These are phyloP conservation scores for Sebastes itinus DNA, from an alignment of 2,797 vertebrate species.

Conservation along the genomic window DNA sequence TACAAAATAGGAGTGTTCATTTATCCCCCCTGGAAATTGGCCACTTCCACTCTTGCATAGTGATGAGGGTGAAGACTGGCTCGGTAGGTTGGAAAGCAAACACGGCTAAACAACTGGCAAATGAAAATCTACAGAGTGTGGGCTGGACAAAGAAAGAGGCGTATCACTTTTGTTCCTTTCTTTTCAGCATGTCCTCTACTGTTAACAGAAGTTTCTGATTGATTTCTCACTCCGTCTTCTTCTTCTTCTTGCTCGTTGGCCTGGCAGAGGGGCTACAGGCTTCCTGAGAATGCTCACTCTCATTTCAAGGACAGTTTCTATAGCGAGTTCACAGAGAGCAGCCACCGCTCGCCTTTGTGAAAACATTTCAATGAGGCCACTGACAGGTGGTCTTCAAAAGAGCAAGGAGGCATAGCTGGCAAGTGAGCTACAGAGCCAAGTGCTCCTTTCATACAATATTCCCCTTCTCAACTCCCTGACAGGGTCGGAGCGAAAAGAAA, in stretches of 20 bases:
- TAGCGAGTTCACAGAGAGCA: slow-evolving; percentile 45
- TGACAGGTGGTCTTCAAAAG: slow-evolving; percentile 75
- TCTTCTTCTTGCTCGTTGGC: slow-evolving; percentile 42
- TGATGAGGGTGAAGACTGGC: slow-evolving; percentile 30
- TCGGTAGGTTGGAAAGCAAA: slow-evolving; percentile 27
- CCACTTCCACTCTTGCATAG: slow-evolving; percentile 31
- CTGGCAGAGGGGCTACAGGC: slow-evolving; percentile 46
- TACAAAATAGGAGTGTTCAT: slow-evolving; percentile 19
- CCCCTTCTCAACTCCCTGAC: slow-evolving; percentile 47
- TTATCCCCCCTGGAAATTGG: slow-evolving; percentile 33
- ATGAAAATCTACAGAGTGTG: slow-evolving; percentile 3
- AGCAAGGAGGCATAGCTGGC: slow-evolving; percentile 60
- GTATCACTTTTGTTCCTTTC: slow-evolving; percentile 15
- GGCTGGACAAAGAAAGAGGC: neutral
- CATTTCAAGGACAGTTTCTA: slow-evolving; percentile 66
- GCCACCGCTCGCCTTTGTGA: slow-evolving; percentile 55
- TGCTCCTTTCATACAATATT: slow-evolving; percentile 51
- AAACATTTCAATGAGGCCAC: slow-evolving; percentile 74
- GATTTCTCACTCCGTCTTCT: slow-evolving; percentile 46
- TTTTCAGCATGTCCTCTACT: slow-evolving; percentile 23
- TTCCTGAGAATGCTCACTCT: slow-evolving; percentile 60
- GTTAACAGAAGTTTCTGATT: slow-evolving; percentile 38
- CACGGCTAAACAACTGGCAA: slow-evolving; percentile 3
- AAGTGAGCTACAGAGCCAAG: slow-evolving; percentile 54
- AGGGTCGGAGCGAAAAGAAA: slow-evolving; percentile 14